phyloP scores from a whole-genome alignment of 2,113 vertebrate genomes.

The Natator depressus region DNA sequence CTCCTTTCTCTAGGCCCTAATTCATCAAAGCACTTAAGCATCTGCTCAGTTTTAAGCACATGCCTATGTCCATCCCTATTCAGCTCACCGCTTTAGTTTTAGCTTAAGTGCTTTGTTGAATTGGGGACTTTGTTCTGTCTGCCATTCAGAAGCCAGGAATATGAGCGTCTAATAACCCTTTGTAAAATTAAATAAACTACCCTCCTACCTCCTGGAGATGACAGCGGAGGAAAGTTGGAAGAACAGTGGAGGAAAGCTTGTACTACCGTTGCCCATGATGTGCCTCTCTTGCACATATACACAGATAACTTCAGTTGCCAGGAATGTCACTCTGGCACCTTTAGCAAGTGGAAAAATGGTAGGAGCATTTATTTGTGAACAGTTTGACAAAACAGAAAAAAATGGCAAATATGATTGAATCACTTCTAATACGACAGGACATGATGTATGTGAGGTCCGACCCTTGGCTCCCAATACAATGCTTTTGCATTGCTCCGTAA shows the following conservation, averaged over 20 bases:
- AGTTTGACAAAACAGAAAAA: neutral
- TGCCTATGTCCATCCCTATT: neutral
- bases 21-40: neutral
- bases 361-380: neutral
- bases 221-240: neutral
- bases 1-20: neutral
- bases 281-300: neutral
- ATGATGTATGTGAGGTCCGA: neutral
- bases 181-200: neutral
- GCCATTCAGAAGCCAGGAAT: neutral
- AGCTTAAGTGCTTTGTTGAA: neutral
- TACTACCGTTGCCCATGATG: neutral
- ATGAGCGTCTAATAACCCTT: neutral
- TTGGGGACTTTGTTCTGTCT: neutral
- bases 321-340: neutral
- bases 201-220: neutral
- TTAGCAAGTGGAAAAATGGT: neutral
- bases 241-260: neutral
- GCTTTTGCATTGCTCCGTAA: neutral
- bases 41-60: neutral
- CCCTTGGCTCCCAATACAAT: fast-evolving
- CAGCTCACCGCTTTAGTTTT: neutral
- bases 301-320: neutral
- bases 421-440: neutral
- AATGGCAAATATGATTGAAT: neutral